These are phyloP conservation scores for Byasa hedistus DNA, from an alignment of 2,888 invertebrate species.

Conservation along the genomic window DNA sequence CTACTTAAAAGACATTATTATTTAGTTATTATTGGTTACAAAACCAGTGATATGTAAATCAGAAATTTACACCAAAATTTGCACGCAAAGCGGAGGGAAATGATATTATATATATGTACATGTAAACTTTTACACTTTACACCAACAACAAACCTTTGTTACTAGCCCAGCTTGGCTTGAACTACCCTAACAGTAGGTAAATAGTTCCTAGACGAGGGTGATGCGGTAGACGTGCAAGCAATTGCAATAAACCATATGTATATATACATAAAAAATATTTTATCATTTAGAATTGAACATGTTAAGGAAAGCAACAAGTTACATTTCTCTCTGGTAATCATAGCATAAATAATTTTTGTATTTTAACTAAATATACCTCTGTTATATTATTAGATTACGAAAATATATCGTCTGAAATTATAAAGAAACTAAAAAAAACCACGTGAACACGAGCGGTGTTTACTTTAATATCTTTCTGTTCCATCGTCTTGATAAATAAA, in stretches of 20 bases:
- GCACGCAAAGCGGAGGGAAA: not conserved
- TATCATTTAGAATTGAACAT: too few relatives aligned
- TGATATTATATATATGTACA: conserved; percentile 10
- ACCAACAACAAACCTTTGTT: conserved; percentile 22
- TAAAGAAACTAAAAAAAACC: not conserved
- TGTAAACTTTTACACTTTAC: conserved; percentile 25
- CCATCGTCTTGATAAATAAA: conserved; percentile 30
- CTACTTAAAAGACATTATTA: too few relatives aligned
- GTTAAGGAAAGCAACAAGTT: too few relatives aligned
- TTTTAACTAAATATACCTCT: too few relatives aligned
- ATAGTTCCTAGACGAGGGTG: conserved; percentile 27
- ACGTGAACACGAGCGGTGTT: conserved; percentile 9
- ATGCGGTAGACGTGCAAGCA: conserved; percentile 2
- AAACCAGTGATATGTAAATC: not conserved
- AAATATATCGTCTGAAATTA: not conserved
- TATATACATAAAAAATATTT: not conserved
- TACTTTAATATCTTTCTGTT: conserved; percentile 25
- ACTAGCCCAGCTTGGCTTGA: conserved; percentile 20
- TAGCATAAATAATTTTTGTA: too few relatives aligned
- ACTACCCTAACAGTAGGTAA: conserved; percentile 27
- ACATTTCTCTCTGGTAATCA: too few relatives aligned
- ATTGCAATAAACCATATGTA: not conserved
- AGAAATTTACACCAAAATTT: not conserved
- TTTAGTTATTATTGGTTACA: not conserved
- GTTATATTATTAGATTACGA: not conserved